Evolutionary conservation across 2,797 vertebrate genomes (phyloP).

Genomic region (Discoglossus pictus): DNA sequence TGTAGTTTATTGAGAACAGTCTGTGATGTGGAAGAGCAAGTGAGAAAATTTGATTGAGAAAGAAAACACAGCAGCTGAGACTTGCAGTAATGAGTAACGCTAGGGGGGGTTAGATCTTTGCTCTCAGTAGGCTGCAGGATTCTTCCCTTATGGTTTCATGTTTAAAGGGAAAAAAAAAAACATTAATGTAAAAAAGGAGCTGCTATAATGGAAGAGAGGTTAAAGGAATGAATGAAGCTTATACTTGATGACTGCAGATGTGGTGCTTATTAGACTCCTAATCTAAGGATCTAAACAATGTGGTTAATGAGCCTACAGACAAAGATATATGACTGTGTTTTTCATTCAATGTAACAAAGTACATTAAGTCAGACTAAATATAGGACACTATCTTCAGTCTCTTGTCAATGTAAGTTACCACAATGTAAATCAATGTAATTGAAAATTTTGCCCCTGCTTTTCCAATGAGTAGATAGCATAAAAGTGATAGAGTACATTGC

Average conservation of each 20-base stretch:
- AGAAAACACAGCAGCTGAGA: conserved; percentile 7
- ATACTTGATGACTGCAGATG: conserved; percentile 15
- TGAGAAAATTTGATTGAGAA: conserved; percentile 16
- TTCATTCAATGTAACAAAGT: conserved; percentile 9
- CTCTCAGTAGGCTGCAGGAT: not conserved
- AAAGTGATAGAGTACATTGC: not conserved
- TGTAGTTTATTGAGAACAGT: conserved; percentile 9
- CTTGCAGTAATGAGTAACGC: conserved; percentile 5
- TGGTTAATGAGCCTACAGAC: conserved; percentile 26
- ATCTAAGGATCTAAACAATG: conserved; percentile 19
- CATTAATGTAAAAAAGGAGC: conserved; percentile 5
- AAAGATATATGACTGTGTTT: conserved; percentile 18
- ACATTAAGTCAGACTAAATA: conserved; percentile 23
- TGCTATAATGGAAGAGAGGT: conserved; percentile 3
- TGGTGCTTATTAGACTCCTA: conserved; percentile 10
- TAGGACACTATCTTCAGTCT: conserved; percentile 20
- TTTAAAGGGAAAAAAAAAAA: not conserved
- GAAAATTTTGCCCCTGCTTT: conserved; percentile 6
- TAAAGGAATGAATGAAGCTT: conserved; percentile 20
- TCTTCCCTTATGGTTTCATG: conserved; percentile 7
- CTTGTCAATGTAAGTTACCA: conserved; percentile 16
- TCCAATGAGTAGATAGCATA: conserved; percentile 1
- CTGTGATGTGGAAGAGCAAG: conserved; percentile 12
- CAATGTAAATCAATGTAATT: conserved; percentile 34
- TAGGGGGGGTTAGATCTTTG: not conserved